phyloP scores from a whole-genome alignment of 2,888 invertebrate species.

The Acutogordius australiensis region DNA sequence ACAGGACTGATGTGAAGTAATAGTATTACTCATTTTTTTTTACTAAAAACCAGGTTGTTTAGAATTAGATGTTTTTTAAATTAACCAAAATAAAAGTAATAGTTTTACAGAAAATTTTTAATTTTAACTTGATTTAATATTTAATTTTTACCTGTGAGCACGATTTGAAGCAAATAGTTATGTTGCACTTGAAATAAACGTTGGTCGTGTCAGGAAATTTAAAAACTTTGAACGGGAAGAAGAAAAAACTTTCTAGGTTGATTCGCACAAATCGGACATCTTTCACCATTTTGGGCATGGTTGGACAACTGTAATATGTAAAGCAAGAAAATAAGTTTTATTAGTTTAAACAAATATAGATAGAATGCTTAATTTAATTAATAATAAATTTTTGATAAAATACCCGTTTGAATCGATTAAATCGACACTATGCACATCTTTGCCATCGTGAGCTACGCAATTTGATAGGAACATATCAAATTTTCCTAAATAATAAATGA shows the following conservation, averaged over 20 bases:
- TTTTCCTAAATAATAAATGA: not conserved
- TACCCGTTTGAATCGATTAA: constrained; percentile 6
- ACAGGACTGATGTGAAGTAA: no score
- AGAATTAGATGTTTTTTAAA: no score
- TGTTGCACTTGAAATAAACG: constrained; percentile 4
- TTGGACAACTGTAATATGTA: constrained; percentile 4
- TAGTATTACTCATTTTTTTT: no score
- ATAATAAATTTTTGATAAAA: not conserved
- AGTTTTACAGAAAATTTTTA: no score
- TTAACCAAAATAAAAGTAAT: no score
- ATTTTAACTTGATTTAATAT: no score
- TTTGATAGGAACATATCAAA: not conserved
- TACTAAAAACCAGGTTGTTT: no score
- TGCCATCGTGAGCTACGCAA: constrained; percentile 5
- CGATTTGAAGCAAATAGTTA: constrained; percentile 6
- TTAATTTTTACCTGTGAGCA: not conserved
- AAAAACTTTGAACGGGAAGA: constrained; percentile 9
- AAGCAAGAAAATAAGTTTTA: not conserved
- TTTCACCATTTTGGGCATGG: constrained; percentile 3
- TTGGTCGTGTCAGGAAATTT: constrained; percentile 11
- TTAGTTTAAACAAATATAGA: not conserved
- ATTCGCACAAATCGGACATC: not conserved
- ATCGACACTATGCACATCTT: not conserved
- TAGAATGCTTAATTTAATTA: not conserved
- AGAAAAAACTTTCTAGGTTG: not conserved